A percentile compares a stretch with the other conserved stretches of the same genome.
Conservation (phyloP, 2,797 vertebrate species). For the Melanogrammus aeglefinus region DNA sequence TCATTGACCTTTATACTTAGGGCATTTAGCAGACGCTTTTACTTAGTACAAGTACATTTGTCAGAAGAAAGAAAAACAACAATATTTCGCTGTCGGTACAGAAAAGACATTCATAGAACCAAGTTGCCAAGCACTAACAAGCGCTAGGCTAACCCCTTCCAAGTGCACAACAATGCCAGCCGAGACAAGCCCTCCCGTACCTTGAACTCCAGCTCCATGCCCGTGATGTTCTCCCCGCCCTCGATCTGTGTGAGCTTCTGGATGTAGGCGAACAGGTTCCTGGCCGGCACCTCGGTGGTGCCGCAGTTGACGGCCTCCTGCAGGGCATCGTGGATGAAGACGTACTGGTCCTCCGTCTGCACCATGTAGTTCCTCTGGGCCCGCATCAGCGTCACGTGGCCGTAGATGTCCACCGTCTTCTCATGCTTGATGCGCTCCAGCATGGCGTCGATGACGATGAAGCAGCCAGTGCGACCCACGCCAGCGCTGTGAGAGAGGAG, state of each 20-base stretch:
- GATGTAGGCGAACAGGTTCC: slow-evolving; percentile 98
- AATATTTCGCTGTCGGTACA: too few species aligned
- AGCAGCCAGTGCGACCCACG: slow-evolving; percentile 96
- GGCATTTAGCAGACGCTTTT: background rate
- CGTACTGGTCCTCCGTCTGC: slow-evolving; percentile 98
- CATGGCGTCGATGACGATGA: slow-evolving; percentile 99
- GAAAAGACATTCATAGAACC: too few species aligned
- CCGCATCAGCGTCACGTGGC: slow-evolving; percentile 98
- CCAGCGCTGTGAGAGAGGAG: slow-evolving; percentile 78
- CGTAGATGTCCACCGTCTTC: slow-evolving; percentile 99
- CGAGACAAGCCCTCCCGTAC: slow-evolving; percentile 53
- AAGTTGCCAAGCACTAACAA: too few species aligned
- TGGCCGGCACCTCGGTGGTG: slow-evolving; percentile 98
- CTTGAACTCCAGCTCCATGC: slow-evolving; percentile 99
- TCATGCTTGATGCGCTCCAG: slow-evolving; percentile 98
- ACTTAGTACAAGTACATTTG: too few species aligned
- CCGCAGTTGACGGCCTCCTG: slow-evolving; percentile 98
- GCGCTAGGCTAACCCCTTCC: too few species aligned
- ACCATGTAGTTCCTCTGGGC: slow-evolving; percentile 99
- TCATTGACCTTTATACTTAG: too few species aligned
- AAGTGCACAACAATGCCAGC: too few species aligned
- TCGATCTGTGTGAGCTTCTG: slow-evolving; percentile 99
- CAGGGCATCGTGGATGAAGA: slow-evolving; percentile 98
- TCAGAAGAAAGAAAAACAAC: too few species aligned
- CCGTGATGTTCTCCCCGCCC: slow-evolving; percentile 95